A percentile compares a stretch with the other conserved stretches of the same genome.
Evolutionary conservation across 2,113 vertebrate species (phyloP).

Genomic region (Brachirus orientalis): DNA sequence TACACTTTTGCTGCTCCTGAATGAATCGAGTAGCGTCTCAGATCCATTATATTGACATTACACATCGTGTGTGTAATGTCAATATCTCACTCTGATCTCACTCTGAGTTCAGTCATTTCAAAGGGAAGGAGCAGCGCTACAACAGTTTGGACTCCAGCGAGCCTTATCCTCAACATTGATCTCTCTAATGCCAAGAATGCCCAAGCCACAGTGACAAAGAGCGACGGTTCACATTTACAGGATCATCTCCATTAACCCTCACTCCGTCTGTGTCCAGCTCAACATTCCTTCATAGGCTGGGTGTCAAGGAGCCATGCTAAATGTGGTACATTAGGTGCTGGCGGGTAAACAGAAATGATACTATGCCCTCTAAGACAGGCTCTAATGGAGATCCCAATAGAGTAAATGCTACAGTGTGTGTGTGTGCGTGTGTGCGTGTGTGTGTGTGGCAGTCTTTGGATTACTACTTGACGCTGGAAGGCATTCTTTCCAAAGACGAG

Average conservation of each 20-base stretch:
- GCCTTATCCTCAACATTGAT: constrained; percentile 50
- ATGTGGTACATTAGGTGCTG: constrained; percentile 52
- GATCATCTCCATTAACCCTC: constrained; percentile 57
- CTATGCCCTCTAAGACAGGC: constrained; percentile 24
- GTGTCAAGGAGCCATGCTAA: constrained; percentile 34
- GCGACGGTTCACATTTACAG: constrained; percentile 35
- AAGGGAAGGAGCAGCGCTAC: constrained; percentile 18
- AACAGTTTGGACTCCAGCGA: constrained; percentile 43
- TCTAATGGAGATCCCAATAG: constrained; percentile 41
- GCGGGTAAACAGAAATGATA: constrained; percentile 52
- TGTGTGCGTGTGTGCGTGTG: constrained; percentile 11
- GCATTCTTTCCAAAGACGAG: constrained; percentile 60
- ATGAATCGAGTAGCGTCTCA: constrained; percentile 17
- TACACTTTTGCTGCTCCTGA: background rate
- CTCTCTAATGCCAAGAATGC: constrained; percentile 43
- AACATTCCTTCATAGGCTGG: constrained; percentile 46
- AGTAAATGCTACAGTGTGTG: constrained; percentile 19
- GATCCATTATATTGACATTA: constrained; percentile 15
- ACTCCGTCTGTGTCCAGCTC: constrained; percentile 31
- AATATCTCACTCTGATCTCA: no score
- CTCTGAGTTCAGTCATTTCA: constrained; percentile 24
- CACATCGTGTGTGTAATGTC: constrained; percentile 14
- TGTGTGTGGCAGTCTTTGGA: constrained; percentile 38
- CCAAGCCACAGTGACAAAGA: constrained; percentile 53
- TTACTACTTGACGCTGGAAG: constrained; percentile 13